These are phyloP conservation scores for Perdita meconis DNA, from an alignment of 2,888 invertebrate species.

Conservation along the genomic window DNA sequence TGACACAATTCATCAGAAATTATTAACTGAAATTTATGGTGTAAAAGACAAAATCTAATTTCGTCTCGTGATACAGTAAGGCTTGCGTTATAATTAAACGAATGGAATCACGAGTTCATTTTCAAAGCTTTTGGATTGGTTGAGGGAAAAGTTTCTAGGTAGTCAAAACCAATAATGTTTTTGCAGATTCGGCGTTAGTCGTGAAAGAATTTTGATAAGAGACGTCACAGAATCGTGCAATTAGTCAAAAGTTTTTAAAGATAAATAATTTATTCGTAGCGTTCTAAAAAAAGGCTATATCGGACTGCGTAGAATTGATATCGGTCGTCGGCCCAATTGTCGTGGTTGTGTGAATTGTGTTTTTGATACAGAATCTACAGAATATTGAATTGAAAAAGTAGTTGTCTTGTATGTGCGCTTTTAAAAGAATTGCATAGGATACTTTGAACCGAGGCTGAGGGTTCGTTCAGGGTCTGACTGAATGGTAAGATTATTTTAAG, in stretches of 20 bases:
- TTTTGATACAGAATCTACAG: conserved; percentile 39
- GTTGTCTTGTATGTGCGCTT: conserved; percentile 60
- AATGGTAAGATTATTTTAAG: conserved; percentile 67
- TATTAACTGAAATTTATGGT: not conserved
- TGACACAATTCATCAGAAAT: not conserved
- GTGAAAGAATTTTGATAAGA: conserved; percentile 61
- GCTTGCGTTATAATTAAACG: conserved; percentile 6
- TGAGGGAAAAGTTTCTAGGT: conserved; percentile 46
- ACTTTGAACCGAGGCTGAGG: conserved; percentile 53
- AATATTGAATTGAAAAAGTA: conserved; percentile 50
- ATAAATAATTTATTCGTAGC: conserved; percentile 49
- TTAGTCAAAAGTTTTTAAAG: conserved; percentile 61
- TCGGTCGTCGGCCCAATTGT: conserved; percentile 26
- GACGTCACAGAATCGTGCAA: conserved; percentile 60
- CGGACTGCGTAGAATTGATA: conserved; percentile 22
- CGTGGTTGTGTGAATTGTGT: conserved; percentile 27
- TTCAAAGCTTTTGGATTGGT: conserved; percentile 47
- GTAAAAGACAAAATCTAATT: conserved; percentile 20
- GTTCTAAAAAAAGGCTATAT: conserved; percentile 16
- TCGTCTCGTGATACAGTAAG: conserved; percentile 30
- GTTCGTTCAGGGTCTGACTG: conserved; percentile 58
- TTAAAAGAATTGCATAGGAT: conserved; percentile 55
- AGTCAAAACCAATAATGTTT: conserved; percentile 52
- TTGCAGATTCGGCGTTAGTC: conserved; percentile 55
- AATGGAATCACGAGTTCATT: conserved; percentile 35